Percentiles rank a stretch among this genome's conserved stretches.
phyloP scores from a whole-genome alignment of 2,797 vertebrate species.

The Delichon dasypus region DNA sequence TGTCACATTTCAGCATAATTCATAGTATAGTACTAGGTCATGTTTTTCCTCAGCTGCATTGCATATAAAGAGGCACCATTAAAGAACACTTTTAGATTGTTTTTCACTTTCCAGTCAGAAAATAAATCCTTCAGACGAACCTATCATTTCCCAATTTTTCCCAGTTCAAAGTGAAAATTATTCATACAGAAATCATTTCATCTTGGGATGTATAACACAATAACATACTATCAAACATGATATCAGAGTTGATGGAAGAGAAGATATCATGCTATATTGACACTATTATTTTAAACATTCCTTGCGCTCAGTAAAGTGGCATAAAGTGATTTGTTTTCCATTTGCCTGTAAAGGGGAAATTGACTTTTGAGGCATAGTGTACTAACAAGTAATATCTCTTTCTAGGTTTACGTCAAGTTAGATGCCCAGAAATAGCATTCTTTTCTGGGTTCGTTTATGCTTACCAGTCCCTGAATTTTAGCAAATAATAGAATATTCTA shows the following conservation, averaged over 20 bases:
- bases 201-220: not conserved
- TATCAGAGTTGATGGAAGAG: conserved; percentile 17
- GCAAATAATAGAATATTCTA: not conserved
- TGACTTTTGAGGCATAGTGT: not conserved
- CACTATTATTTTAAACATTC: conserved; percentile 39
- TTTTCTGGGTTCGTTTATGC: not conserved
- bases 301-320: not conserved
- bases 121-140: conserved; percentile 7
- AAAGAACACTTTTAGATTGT: not conserved
- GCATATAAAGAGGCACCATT: not conserved
- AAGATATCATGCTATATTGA: not conserved
- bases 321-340: conserved; percentile 48
- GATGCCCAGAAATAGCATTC: not conserved
- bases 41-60: not conserved
- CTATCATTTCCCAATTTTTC: conserved; percentile 17
- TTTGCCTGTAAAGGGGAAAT: conserved; percentile 48
- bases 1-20: not conserved
- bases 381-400: conserved; percentile 24
- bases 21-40: not conserved
- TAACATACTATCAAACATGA: not conserved
- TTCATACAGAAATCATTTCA: not conserved
- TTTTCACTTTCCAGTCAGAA: not conserved
- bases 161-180: not conserved
- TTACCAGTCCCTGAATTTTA: not conserved
- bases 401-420: not conserved